These are phyloP conservation scores for Xiphophorus birchmanni DNA, from an alignment of 2,797 vertebrate species.

Conservation along the genomic window DNA sequence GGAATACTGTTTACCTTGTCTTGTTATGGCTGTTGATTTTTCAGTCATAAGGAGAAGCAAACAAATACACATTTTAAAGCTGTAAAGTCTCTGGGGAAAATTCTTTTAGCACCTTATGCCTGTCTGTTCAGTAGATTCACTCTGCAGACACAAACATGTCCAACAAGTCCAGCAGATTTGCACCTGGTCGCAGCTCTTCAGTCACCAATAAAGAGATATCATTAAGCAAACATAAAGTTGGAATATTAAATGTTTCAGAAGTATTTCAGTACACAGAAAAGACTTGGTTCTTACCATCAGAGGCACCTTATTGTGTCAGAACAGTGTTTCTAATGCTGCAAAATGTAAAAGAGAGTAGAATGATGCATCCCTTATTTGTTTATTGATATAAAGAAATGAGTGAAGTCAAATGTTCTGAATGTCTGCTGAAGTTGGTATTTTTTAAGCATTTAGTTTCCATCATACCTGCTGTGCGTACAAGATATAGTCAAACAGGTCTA, in stretches of 20 bases:
- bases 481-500: not conserved
- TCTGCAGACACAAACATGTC: not conserved
- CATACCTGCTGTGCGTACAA: not conserved
- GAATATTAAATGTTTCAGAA: not conserved
- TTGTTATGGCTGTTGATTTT: not conserved
- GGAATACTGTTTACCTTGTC: not conserved
- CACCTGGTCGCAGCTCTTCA: not conserved
- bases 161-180: not conserved
- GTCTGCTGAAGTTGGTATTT: not conserved
- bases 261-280: not conserved
- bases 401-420: not conserved
- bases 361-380: not conserved
- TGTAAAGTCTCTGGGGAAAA: not conserved
- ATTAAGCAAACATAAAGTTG: not conserved
- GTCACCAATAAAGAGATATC: not conserved
- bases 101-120: not conserved
- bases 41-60: not conserved
- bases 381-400: not conserved
- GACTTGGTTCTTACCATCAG: not conserved
- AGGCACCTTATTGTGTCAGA: not conserved
- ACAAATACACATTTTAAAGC: not conserved
- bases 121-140: not conserved
- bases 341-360: not conserved
- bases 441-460: not conserved
- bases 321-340: not conserved